Percentiles rank a stretch among this genome's conserved stretches.
These are phyloP conservation scores for Drosophila antonietae DNA, from an alignment of 2,888 invertebrate species.

Conservation along the genomic window DNA sequence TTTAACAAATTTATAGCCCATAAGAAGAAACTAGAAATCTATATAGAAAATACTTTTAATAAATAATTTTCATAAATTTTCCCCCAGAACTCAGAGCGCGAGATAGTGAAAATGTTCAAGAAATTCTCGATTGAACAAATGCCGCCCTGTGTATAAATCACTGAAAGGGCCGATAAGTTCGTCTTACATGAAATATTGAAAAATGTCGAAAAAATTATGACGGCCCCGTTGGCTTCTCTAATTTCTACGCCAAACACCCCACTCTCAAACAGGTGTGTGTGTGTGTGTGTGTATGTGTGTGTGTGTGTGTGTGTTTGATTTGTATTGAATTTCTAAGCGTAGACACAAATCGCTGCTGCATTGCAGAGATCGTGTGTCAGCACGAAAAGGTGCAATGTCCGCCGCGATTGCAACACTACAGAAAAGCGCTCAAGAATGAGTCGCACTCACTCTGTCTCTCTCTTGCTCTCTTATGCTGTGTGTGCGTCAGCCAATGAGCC, in stretches of 20 bases:
- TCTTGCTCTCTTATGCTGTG: background rate
- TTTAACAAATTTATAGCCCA: conserved; percentile 80
- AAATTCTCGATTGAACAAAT: conserved; percentile 40
- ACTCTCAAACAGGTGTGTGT: conserved; percentile 27
- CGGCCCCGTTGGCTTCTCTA: conserved; percentile 49
- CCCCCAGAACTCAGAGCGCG: background rate
- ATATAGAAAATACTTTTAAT: conserved; percentile 78
- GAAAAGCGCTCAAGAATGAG: conserved; percentile 17
- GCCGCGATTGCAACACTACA: conserved; percentile 76
- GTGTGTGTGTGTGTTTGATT: conserved; percentile 34
- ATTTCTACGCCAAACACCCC: conserved; percentile 48
- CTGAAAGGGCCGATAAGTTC: conserved; percentile 66
- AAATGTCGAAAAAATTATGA: conserved; percentile 61
- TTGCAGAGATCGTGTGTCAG: conserved; percentile 77
- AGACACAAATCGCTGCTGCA: conserved; percentile 78
- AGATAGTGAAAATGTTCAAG: conserved; percentile 38
- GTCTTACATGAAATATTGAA: conserved; percentile 37
- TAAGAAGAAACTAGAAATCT: conserved; percentile 53
- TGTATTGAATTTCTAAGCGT: conserved; percentile 77
- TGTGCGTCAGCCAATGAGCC: conserved; percentile 33
- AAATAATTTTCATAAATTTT: conserved; percentile 81
- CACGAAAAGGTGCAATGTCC: conserved; percentile 77
- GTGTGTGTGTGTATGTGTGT: no score
- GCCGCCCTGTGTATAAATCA: conserved; percentile 74
- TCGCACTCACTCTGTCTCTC: background rate